Percentiles rank a stretch among this genome's conserved stretches.
phyloP scores from a whole-genome alignment of 2,797 vertebrate species.

The Lepus oiostolus region DNA sequence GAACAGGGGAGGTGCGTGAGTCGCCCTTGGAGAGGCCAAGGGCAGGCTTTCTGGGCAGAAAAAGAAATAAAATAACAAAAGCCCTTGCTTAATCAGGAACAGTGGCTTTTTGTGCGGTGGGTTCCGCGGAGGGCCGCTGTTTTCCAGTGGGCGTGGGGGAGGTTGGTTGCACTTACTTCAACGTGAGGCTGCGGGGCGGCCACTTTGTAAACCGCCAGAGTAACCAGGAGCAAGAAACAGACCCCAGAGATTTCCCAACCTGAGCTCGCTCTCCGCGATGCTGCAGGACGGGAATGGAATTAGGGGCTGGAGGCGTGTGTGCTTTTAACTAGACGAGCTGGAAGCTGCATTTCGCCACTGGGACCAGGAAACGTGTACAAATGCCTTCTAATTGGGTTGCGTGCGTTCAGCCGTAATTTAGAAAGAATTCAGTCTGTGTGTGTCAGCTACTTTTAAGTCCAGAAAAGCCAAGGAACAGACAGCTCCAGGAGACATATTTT shows the following conservation, averaged over 20 bases:
- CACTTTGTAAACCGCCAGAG: neutral
- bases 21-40: constrained; percentile 61
- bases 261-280: neutral
- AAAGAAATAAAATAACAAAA: neutral
- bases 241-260: neutral
- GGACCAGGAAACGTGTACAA: neutral
- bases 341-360: neutral
- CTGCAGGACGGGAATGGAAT: neutral
- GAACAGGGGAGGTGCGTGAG: neutral
- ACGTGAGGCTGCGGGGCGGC: neutral
- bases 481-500: neutral
- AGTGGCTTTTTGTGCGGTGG: constrained; percentile 79
- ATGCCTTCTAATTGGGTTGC: neutral
- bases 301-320: neutral
- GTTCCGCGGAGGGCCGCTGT: constrained; percentile 20
- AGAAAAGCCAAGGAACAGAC: neutral
- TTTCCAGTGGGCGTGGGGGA: neutral
- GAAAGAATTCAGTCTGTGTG: neutral
- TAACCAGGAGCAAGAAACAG: neutral
- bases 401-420: neutral
- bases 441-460: neutral
- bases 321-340: neutral
- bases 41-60: constrained; percentile 64
- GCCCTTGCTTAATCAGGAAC: constrained; percentile 64
- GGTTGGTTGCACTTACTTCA: constrained; percentile 2